These are phyloP conservation scores for Apistogramma diplotaenia DNA, from an alignment of 2,113 vertebrate genomes.

Conservation along the genomic window DNA sequence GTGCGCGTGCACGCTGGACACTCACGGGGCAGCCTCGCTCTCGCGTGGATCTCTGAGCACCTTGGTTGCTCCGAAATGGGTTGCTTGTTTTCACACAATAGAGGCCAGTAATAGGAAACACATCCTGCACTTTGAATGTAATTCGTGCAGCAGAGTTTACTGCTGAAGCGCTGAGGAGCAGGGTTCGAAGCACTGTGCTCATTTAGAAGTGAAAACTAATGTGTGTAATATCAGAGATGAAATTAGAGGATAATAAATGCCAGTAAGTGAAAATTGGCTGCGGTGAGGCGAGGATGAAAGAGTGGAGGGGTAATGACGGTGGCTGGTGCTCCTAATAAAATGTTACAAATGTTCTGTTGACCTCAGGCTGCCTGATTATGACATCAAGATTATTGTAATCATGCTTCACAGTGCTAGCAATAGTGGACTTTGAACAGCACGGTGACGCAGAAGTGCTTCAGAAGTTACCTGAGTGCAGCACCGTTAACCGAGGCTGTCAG, in stretches of 20 bases:
- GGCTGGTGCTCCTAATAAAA: background rate
- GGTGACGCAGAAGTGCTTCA: rapidly evolving
- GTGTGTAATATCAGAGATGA: background rate
- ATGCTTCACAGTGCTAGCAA: background rate
- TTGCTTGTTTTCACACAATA: background rate
- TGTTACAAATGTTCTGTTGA: background rate
- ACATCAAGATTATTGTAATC: background rate
- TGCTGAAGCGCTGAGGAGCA: background rate
- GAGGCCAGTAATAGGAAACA: constrained; percentile 8
- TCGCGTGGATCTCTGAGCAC: background rate
- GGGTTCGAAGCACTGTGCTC: background rate
- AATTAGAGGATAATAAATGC: background rate
- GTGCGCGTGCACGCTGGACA: background rate
- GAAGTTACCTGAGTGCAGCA: background rate
- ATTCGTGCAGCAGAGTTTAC: background rate
- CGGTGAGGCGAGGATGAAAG: background rate
- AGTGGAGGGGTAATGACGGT: background rate
- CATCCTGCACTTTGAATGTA: constrained; percentile 10
- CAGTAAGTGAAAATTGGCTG: background rate
- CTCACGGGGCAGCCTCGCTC: background rate
- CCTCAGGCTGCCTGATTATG: background rate
- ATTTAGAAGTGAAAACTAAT: background rate
- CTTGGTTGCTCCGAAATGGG: background rate
- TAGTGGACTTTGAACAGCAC: background rate
- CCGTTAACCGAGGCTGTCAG: background rate